These are phyloP conservation scores for Eulithis testata DNA, from an alignment of 2,888 invertebrate genomes.

Conservation along the genomic window DNA sequence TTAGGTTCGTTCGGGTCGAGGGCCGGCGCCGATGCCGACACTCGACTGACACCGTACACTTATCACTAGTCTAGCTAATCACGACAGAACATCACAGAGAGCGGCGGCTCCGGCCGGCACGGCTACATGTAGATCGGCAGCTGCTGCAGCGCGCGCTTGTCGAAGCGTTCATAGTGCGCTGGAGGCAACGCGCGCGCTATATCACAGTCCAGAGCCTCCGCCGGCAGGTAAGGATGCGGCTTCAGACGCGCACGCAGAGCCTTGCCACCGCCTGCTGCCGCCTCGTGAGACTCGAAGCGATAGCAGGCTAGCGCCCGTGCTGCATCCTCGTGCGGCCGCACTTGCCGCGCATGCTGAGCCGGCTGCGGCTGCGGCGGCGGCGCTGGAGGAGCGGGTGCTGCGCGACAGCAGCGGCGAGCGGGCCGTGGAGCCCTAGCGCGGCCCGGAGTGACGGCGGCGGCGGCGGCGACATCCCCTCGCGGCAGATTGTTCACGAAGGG, in stretches of 20 bases:
- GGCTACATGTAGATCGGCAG: constrained; percentile 82
- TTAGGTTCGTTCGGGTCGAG: constrained; percentile 60
- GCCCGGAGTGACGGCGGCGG: constrained; percentile 58
- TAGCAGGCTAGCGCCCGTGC: constrained; percentile 54
- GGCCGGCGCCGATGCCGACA: constrained; percentile 41
- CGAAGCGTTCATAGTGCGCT: constrained; percentile 77
- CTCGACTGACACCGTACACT: constrained; percentile 54
- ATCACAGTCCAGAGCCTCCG: constrained; percentile 73
- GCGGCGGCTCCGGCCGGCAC: constrained; percentile 44
- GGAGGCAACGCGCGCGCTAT: constrained; percentile 72
- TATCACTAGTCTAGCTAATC: constrained; percentile 69
- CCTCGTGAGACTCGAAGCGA: constrained; percentile 60
- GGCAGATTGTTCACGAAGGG: constrained; percentile 94
- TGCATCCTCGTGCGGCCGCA: constrained; percentile 47
- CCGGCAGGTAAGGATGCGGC: constrained; percentile 66
- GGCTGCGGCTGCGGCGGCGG: constrained; percentile 56
- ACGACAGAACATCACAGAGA: constrained; percentile 78
- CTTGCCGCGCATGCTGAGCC: constrained; percentile 53
- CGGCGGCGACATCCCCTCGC: constrained; percentile 53
- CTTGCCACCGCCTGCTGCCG: constrained; percentile 51
- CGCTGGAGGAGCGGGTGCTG: constrained; percentile 51
- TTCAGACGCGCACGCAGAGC: constrained; percentile 58
- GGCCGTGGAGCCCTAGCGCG: constrained; percentile 50
- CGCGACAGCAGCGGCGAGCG: constrained; percentile 57
- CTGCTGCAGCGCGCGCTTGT: constrained; percentile 81